Evolutionary conservation across 1,140 invertebrate species (phyloP).

Genomic region (Lutraria rhynchaena): DNA sequence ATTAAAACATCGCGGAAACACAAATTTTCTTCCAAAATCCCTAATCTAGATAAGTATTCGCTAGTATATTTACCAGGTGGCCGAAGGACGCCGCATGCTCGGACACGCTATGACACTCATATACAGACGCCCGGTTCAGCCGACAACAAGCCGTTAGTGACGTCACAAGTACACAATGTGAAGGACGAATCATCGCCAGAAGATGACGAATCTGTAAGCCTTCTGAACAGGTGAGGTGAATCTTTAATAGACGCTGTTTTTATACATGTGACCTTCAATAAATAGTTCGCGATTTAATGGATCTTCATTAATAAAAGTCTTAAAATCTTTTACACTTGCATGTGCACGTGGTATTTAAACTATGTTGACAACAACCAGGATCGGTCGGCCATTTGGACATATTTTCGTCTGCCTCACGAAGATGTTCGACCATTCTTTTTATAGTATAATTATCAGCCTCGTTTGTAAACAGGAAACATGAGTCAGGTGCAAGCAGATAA

Average conservation of each 20-base stretch:
- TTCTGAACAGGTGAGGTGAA: conserved; percentile 71
- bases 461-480: too few relatives aligned
- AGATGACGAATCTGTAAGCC: conserved; percentile 69
- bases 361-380: too few relatives aligned
- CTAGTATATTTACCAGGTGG: conserved; percentile 63
- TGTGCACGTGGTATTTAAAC: not conserved
- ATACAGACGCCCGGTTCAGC: conserved; percentile 69
- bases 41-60: conserved; percentile 29
- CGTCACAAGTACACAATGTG: conserved; percentile 53
- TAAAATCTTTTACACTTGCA: not conserved
- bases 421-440: too few relatives aligned
- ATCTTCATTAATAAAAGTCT: not conserved
- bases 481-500: too few relatives aligned
- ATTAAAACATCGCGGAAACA: too few relatives aligned
- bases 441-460: too few relatives aligned
- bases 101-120: conserved; percentile 64
- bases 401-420: too few relatives aligned
- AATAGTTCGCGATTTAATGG: not conserved
- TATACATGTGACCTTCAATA: not conserved
- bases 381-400: too few relatives aligned
- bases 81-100: conserved; percentile 66
- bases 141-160: conserved; percentile 67
- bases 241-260: not conserved
- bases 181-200: conserved; percentile 59
- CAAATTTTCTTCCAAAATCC: not conserved